phyloP scores from a whole-genome alignment of 2,797 vertebrate genomes.

The Ptychobarbus kaznakovi region DNA sequence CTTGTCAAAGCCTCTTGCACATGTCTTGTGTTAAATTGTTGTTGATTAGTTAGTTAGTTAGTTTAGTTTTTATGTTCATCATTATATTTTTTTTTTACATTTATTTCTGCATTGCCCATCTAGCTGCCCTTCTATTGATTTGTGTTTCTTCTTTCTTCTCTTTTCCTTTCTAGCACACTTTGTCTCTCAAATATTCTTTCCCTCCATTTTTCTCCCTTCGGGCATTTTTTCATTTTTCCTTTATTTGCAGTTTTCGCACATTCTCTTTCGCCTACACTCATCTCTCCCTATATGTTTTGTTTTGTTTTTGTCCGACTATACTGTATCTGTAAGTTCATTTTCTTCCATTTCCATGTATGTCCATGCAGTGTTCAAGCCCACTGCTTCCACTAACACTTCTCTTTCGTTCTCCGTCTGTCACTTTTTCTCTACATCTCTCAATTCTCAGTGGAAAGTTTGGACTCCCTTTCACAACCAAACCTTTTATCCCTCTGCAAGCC shows the following conservation, averaged over 20 bases:
- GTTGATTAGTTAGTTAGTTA: background rate
- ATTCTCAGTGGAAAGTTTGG: constrained; percentile 26
- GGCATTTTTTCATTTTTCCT: constrained; percentile 11
- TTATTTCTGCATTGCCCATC: background rate
- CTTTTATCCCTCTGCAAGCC: background rate
- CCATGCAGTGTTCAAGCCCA: constrained; percentile 38
- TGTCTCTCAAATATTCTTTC: background rate
- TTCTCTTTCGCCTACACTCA: constrained; percentile 19
- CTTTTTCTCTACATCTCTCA: constrained; percentile 26
- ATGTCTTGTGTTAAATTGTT: constrained; percentile 4
- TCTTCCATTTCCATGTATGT: constrained; percentile 1
- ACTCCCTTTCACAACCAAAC: constrained; percentile 18
- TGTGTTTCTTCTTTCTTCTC: constrained; percentile 17
- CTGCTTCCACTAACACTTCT: constrained; percentile 43
- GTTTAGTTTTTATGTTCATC: background rate
- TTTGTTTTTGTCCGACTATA: constrained; percentile 7
- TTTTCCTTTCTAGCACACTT: background rate
- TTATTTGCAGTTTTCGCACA: background rate
- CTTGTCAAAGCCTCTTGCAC: background rate
- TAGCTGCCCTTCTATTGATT: constrained; percentile 14
- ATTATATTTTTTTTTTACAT: background rate
- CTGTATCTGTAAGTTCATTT: constrained; percentile 12
- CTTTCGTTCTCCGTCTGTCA: constrained; percentile 40
- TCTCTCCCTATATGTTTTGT: constrained; percentile 18
- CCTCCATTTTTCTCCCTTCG: background rate